phyloP scores from a whole-genome alignment of 2,797 vertebrate genomes.

The Periparus ater region DNA sequence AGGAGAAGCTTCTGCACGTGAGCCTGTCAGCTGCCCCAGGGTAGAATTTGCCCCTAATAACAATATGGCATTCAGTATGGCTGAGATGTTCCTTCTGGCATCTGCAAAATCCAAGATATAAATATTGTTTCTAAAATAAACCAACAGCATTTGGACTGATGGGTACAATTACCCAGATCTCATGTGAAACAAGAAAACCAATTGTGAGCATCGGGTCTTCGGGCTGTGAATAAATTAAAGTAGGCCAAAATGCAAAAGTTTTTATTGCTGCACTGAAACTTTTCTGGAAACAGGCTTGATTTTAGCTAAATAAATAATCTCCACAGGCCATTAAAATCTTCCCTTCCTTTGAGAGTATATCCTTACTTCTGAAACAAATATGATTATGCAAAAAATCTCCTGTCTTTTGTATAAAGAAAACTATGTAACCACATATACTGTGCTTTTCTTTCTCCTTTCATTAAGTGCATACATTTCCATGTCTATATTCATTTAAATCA shows the following conservation, averaged over 20 bases:
- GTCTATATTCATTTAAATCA: neutral
- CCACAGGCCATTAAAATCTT: neutral
- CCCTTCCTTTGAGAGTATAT: neutral
- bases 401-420: neutral
- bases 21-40: neutral
- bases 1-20: neutral
- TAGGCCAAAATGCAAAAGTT: neutral
- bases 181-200: neutral
- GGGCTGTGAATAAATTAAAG: constrained; percentile 11
- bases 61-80: neutral
- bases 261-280: neutral
- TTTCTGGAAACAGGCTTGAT: neutral
- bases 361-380: constrained; percentile 1
- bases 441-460: neutral
- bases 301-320: constrained; percentile 1
- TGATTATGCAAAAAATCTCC: neutral
- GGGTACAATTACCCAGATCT: neutral
- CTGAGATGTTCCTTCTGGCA: neutral
- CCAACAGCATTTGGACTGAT: neutral
- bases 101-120: neutral
- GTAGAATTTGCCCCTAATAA: neutral
- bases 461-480: neutral
- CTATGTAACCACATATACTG: neutral
- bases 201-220: neutral
- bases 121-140: constrained; percentile 4